phyloP scores from a whole-genome alignment of 2,113 vertebrate species.

The Phocoena phocoena region DNA sequence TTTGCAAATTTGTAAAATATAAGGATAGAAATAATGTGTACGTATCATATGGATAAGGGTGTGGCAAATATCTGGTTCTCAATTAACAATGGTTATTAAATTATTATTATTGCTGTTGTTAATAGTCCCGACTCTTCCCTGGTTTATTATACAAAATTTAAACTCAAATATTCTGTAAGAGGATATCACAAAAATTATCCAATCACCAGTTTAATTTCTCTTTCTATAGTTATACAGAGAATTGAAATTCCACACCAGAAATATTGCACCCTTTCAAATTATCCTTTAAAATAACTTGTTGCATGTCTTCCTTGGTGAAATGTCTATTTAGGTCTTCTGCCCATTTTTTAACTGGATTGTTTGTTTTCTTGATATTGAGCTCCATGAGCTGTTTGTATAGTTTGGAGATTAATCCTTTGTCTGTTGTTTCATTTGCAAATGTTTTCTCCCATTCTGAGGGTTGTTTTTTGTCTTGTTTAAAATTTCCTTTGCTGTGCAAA shows the following conservation, averaged over 20 bases:
- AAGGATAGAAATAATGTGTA: neutral
- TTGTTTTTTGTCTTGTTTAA: too few species aligned
- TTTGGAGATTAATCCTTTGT: too few species aligned
- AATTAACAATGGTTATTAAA: neutral
- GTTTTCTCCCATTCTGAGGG: too few species aligned
- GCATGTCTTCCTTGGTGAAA: neutral
- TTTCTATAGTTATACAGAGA: conserved; percentile 60
- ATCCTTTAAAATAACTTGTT: conserved; percentile 72
- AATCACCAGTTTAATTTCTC: conserved; percentile 52
- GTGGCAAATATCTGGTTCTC: neutral
- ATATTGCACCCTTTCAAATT: conserved; percentile 67
- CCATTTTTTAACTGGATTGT: too few species aligned
- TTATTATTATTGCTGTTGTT: neutral
- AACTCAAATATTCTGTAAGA: conserved; percentile 19
- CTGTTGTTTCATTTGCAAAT: too few species aligned
- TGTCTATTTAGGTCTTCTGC: too few species aligned
- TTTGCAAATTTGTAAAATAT: conserved; percentile 29
- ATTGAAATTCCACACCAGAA: conserved; percentile 54
- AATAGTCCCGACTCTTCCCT: neutral
- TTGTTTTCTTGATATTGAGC: too few species aligned
- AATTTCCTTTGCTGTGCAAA: too few species aligned
- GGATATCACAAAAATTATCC: conserved; percentile 2
- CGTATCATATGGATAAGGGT: neutral
- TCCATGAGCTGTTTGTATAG: too few species aligned
- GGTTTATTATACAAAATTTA: conserved; percentile 19